A percentile compares a stretch with the other conserved stretches of the same genome.
phyloP scores from a whole-genome alignment of 2,113 vertebrate species.

The Myanophis thanlyinensis region DNA sequence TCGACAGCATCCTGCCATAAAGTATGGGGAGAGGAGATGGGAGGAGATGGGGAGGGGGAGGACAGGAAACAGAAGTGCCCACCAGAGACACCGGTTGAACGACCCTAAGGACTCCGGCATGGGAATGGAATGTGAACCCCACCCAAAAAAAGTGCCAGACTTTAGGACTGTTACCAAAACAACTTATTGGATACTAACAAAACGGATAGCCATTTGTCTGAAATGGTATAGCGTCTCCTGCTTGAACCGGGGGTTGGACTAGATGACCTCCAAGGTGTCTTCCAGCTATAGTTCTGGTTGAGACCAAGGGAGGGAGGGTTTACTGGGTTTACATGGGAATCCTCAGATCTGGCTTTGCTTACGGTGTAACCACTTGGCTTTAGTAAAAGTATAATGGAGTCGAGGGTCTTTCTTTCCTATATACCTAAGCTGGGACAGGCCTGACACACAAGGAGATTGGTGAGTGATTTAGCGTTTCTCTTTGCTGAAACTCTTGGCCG shows the following conservation, averaged over 20 bases:
- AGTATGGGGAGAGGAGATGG: neutral
- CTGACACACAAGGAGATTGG: neutral
- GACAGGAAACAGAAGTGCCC: neutral
- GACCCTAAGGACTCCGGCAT: no score
- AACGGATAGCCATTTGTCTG: no score
- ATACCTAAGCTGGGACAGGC: neutral
- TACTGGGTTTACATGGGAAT: neutral
- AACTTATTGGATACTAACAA: no score
- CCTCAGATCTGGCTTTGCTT: neutral
- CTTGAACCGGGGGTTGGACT: no score
- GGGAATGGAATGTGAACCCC: no score
- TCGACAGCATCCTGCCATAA: neutral
- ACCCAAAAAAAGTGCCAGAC: no score
- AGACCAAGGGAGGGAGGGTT: neutral
- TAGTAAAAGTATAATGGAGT: neutral
- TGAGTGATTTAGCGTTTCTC: neutral
- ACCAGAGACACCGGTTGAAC: no score
- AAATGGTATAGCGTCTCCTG: no score
- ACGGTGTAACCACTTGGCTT: neutral
- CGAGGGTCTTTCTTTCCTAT: neutral
- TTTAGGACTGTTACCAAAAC: no score
- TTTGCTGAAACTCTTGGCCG: neutral
- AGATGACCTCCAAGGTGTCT: neutral
- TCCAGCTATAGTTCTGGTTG: neutral
- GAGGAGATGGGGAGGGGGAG: no score